phyloP scores from a whole-genome alignment of 1,140 invertebrate species.

The Portunus trituberculatus region DNA sequence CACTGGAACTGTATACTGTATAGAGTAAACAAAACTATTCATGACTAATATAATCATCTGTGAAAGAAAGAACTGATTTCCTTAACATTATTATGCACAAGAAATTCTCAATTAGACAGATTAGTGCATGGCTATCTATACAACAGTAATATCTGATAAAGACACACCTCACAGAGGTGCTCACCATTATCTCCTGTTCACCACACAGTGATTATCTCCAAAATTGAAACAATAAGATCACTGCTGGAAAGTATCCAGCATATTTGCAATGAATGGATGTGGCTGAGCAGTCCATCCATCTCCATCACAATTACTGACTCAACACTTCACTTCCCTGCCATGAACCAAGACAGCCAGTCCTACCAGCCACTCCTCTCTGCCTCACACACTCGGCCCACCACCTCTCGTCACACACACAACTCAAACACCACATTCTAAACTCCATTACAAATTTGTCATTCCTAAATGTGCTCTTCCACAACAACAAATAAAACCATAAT shows the following conservation, averaged over 20 bases:
- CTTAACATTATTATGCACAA: neutral
- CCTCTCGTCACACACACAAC: too few relatives aligned
- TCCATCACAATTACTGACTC: too few relatives aligned
- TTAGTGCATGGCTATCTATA: neutral
- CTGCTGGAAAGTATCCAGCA: neutral
- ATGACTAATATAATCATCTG: neutral
- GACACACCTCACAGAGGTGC: neutral
- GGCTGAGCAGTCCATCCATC: too few relatives aligned
- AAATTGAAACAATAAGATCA: neutral
- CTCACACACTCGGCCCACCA: too few relatives aligned
- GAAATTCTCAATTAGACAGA: neutral
- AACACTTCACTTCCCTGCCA: too few relatives aligned
- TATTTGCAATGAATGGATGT: neutral
- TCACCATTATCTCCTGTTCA: neutral
- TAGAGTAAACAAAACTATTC: neutral
- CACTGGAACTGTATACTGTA: neutral
- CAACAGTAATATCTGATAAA: neutral
- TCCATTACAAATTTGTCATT: too few relatives aligned
- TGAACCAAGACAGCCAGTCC: neutral
- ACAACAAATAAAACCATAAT: neutral
- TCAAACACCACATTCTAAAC: too few relatives aligned
- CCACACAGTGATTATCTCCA: neutral
- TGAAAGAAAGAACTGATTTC: neutral
- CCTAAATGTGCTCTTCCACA: neutral
- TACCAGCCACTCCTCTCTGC: neutral